Evolutionary conservation across 2,888 invertebrate species (phyloP).

Genomic region (Drosophila colorata): DNA sequence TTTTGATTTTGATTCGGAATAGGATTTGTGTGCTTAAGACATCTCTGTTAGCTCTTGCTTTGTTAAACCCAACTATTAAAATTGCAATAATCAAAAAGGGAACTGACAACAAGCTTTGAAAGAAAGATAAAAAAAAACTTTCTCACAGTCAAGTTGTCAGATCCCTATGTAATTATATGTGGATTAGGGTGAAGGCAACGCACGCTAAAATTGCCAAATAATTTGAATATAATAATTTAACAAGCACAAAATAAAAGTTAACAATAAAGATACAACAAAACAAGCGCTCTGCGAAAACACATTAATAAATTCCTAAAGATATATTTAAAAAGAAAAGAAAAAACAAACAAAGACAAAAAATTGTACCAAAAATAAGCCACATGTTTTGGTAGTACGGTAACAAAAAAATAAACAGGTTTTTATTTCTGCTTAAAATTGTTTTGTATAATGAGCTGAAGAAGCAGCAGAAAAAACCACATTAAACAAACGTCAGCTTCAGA

Average conservation of each 20-base stretch:
- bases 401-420: constrained; percentile 28
- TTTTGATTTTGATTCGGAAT: too few species aligned
- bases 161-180: constrained; percentile 3
- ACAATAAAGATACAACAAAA: background rate
- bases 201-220: constrained; percentile 11
- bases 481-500: constrained; percentile 15
- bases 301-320: background rate
- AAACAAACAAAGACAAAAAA: constrained; percentile 11
- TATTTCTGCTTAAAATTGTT: constrained; percentile 4
- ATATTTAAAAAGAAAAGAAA: background rate
- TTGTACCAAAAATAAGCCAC: constrained; percentile 15
- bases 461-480: constrained; percentile 6
- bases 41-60: too few species aligned
- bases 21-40: too few species aligned
- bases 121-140: background rate
- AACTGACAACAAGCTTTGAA: too few species aligned
- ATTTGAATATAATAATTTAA: constrained; percentile 15
- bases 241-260: background rate
- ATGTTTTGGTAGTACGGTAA: background rate
- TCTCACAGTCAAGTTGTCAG: background rate
- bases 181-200: constrained; percentile 11
- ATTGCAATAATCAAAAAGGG: too few species aligned
- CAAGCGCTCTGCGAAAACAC: background rate
- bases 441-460: constrained; percentile 13
- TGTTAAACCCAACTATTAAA: too few species aligned